Percentiles rank a stretch among this genome's conserved stretches.
Evolutionary conservation across 2,797 vertebrate species (phyloP).

Genomic region (Sciurus carolinensis): DNA sequence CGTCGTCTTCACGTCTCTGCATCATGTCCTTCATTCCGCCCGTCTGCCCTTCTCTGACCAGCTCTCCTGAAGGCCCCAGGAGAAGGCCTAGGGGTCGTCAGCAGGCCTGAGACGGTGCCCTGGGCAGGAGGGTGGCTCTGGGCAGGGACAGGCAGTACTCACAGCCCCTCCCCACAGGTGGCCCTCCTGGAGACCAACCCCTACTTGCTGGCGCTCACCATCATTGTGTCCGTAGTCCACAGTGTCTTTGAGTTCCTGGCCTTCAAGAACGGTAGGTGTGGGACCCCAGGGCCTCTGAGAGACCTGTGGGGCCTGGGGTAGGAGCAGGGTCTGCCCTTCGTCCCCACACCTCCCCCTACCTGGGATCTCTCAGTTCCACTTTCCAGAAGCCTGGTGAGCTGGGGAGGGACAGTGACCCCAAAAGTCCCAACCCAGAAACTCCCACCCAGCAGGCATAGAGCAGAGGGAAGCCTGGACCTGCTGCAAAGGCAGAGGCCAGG

Average conservation of each 20-base stretch:
- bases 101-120: background rate
- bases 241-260: constrained; percentile 98
- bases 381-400: background rate
- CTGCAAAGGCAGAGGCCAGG: background rate
- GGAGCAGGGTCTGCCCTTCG: background rate
- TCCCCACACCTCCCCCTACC: background rate
- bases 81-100: background rate
- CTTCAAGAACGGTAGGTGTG: constrained; percentile 95
- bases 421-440: constrained; percentile 51
- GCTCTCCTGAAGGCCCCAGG: background rate
- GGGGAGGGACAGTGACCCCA: background rate
- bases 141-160: background rate
- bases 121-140: background rate
- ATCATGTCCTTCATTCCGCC: too few species aligned
- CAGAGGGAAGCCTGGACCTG: constrained; percentile 27
- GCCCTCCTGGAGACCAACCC: constrained; percentile 98
- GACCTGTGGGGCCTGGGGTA: rapidly evolving
- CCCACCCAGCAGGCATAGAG: background rate
- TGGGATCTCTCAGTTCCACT: background rate
- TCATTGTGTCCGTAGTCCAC: constrained; percentile 97
- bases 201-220: constrained; percentile 96
- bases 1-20: background rate
- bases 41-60: background rate
- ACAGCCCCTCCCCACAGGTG: constrained; percentile 89
- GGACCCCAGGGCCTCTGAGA: background rate